Conservation (phyloP, 2,797 vertebrate species). For the Danio jaintianensis region DNA sequence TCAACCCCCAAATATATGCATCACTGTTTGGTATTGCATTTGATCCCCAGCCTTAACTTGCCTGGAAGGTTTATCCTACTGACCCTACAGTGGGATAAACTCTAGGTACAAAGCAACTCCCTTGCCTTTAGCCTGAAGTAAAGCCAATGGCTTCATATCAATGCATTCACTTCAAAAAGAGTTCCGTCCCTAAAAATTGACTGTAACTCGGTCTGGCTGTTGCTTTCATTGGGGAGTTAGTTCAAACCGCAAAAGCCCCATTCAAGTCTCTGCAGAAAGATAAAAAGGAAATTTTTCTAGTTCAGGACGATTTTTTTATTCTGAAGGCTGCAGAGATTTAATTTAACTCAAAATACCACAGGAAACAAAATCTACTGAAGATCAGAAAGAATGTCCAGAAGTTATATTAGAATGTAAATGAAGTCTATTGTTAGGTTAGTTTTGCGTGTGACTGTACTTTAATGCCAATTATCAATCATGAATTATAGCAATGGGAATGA, state of each 20-base stretch:
- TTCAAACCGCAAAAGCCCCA: slow-evolving; percentile 17
- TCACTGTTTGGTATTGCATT: slow-evolving; percentile 47
- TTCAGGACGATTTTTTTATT: not conserved
- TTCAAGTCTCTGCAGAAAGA: slow-evolving; percentile 21
- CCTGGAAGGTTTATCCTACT: slow-evolving; percentile 40
- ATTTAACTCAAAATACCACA: not conserved
- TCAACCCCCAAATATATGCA: slow-evolving; percentile 30
- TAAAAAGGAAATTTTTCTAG: slow-evolving; percentile 10
- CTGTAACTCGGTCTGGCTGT: slow-evolving; percentile 17
- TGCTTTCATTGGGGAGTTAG: slow-evolving; percentile 18
- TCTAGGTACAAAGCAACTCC: slow-evolving; percentile 42
- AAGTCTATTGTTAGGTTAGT: not conserved
- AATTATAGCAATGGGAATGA: not conserved
- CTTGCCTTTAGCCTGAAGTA: slow-evolving; percentile 24
- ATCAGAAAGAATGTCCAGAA: not conserved
- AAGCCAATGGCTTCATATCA: slow-evolving; percentile 29
- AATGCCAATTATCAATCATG: not conserved
- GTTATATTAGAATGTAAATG: not conserved
- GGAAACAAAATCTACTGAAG: not conserved
- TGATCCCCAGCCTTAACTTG: slow-evolving; percentile 45
- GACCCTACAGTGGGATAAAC: slow-evolving; percentile 45
- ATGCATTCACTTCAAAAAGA: slow-evolving; percentile 32
- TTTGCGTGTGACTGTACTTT: not conserved
- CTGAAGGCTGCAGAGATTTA: slow-evolving; percentile 13
- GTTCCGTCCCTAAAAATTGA: slow-evolving; percentile 15